Evolutionary conservation across 2,888 invertebrate species (phyloP), one percentile per base, ranked within the genome.

Genomic region (Ametastegia equiseti): DNA sequence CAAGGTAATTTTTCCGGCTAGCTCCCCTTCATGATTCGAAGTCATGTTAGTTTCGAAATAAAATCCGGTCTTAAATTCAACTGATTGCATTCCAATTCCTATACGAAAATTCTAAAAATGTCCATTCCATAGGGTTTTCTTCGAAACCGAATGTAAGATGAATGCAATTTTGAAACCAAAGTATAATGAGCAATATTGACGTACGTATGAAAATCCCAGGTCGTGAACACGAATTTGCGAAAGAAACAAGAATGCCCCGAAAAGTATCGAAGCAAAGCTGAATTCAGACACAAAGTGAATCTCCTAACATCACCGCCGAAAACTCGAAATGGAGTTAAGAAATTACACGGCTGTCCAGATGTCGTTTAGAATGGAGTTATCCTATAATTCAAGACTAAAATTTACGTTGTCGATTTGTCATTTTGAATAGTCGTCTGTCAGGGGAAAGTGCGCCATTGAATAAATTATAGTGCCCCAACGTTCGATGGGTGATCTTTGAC

Each of bases 141-240:
- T 57, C 4, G 3, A 57, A 57, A 30, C 57, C 13, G 4, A 27
- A 30, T 60, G 23, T 15, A 15, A 30, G 15, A 15, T 60, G 15
- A 30, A 60, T 13, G 30, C 30, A 4, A 60, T 13, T 30, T 13
- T 23, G 23, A 30, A 60, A 23, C 23, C 3, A 15, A 60, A 30
- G 15, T 4, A 19, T 30, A 13, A 27, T 2, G 23, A 71, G 1
- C 2, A 27, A 71, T 27, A 19, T 6, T 1, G 23, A 54, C 13
- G n/a, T n/a, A n/a, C n/a, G n/a, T n/a, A 5, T 4, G 11, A 54
- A 73, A 19, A 13, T 75, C 19, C 4, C 6, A 75, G 75, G 75
- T 75, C 11, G 75, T 75, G 1, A 75, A 75, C 19, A n/a, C 75
- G 9, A 75, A 75, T 75, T 36, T 75, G 5, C 75, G 75, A 75